phyloP scores from a whole-genome alignment of 2,797 vertebrate genomes.

The Xiphorhynchus erythropygius region DNA sequence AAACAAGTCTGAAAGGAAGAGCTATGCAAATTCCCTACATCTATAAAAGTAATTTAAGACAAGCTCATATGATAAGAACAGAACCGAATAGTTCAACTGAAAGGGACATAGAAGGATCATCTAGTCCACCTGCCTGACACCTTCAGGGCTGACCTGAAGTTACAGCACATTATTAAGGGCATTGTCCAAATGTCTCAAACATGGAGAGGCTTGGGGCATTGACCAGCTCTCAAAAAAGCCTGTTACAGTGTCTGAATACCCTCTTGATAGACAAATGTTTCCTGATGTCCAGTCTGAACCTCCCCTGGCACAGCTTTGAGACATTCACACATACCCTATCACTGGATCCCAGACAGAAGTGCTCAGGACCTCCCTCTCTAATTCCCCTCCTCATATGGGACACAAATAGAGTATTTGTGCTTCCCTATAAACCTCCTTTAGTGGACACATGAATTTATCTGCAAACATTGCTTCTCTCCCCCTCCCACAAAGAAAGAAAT shows the following conservation, averaged over 20 bases:
- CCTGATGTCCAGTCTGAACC: neutral
- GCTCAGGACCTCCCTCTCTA: neutral
- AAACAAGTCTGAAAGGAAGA: neutral
- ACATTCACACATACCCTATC: rapidly evolving
- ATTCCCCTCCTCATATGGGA: neutral
- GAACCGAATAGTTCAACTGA: neutral
- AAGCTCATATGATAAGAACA: neutral
- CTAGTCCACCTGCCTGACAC: neutral
- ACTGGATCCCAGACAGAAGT: neutral
- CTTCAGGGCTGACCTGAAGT: neutral
- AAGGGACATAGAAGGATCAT: neutral
- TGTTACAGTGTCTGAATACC: neutral
- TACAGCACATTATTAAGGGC: neutral
- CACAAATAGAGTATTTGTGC: neutral
- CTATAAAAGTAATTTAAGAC: neutral
- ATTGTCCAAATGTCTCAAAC: neutral
- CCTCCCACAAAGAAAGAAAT: neutral
- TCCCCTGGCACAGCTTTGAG: neutral
- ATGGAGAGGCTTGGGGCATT: neutral
- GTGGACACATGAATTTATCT: neutral
- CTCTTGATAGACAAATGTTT: neutral
- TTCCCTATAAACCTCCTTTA: neutral
- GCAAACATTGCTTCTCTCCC: neutral
- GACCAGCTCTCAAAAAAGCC: neutral
- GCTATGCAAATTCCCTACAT: neutral